Evolutionary conservation across 2,113 vertebrate species (phyloP).

Genomic region (Monopterus albus): DNA sequence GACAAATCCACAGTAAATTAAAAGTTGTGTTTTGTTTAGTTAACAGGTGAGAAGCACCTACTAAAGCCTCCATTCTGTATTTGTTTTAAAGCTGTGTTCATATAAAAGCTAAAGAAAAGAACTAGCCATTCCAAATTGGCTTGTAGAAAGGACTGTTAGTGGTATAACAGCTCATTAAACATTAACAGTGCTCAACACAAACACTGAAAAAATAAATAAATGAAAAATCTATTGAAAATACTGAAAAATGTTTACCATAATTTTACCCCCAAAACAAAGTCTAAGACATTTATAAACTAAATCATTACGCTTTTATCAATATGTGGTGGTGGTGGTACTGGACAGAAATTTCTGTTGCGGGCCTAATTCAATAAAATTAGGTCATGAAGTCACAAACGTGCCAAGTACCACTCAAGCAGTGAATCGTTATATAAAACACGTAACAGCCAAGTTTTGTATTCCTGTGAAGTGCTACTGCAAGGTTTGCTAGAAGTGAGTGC

Average conservation of each 20-base stretch:
- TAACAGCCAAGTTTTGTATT: neutral
- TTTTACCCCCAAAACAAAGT: neutral
- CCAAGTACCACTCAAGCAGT: neutral
- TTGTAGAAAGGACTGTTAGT: neutral
- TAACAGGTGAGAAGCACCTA: neutral
- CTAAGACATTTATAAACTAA: neutral
- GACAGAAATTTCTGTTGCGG: no score
- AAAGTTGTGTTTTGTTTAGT: slow-evolving; percentile 3
- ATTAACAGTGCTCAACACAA: neutral
- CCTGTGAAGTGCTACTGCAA: neutral
- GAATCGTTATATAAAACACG: neutral
- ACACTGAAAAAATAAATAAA: neutral
- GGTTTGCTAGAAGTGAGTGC: neutral
- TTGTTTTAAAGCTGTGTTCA: neutral
- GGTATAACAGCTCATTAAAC: neutral
- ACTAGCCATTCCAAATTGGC: no score
- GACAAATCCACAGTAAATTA: slow-evolving; percentile 2
- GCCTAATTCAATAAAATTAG: no score
- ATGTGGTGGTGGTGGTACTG: neutral
- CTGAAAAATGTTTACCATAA: neutral
- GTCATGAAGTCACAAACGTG: neutral
- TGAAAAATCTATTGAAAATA: neutral
- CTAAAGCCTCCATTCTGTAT: neutral
- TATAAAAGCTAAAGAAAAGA: neutral
- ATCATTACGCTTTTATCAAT: neutral